These are phyloP conservation scores for Psammodynastes pulverulentus DNA, from an alignment of 2,113 vertebrate species.

Conservation along the genomic window DNA sequence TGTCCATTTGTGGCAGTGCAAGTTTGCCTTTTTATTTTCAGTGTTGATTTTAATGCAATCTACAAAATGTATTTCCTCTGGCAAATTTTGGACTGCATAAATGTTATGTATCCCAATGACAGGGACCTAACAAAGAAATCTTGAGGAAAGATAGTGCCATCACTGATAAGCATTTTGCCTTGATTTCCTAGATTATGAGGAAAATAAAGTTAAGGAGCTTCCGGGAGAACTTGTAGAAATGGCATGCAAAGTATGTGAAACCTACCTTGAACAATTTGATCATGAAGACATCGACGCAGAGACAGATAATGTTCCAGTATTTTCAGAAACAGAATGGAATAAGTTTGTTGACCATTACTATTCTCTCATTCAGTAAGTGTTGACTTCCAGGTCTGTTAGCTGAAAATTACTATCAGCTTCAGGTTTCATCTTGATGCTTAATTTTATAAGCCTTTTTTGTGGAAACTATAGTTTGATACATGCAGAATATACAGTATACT, in stretches of 20 bases:
- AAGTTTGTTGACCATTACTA: conserved; percentile 58
- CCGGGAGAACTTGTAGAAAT: conserved; percentile 42
- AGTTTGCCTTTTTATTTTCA: not conserved
- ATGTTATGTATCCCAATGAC: not conserved
- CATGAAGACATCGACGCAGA: conserved; percentile 50
- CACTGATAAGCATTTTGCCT: not conserved
- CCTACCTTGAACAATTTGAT: conserved; percentile 52
- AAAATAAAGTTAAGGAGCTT: conserved; percentile 20
- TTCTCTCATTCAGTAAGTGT: conserved; percentile 55
- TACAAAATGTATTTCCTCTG: not conserved
- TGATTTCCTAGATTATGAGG: not conserved
- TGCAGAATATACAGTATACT: not conserved
- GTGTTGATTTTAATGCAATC: not conserved
- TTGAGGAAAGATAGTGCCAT: not conserved
- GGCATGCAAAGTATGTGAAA: conserved; percentile 52
- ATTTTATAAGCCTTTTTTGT: not conserved
- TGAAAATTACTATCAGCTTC: not conserved
- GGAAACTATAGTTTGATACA: not conserved
- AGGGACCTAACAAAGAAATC: not conserved
- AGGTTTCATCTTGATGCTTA: not conserved
- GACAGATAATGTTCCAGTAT: fast-evolving
- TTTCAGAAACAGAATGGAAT: conserved; percentile 53
- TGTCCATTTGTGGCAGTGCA: not conserved
- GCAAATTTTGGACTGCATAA: not conserved
- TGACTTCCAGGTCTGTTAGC: not conserved